Conservation (phyloP, 1,140 invertebrate species). For the Spodoptera frugiperda region DNA sequence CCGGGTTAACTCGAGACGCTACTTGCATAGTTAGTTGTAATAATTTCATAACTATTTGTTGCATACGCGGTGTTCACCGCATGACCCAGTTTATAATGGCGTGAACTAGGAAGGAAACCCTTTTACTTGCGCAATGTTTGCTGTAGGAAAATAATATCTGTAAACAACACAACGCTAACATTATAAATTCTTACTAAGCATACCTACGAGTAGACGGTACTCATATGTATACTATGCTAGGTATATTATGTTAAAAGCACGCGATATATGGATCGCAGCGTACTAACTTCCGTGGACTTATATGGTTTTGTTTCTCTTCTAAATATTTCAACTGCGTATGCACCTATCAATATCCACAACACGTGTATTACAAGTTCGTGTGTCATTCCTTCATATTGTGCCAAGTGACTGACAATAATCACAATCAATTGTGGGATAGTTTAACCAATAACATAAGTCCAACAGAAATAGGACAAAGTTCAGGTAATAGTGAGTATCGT, state of each 20-base stretch:
- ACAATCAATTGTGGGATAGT: constrained; percentile 17
- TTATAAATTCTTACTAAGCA: constrained; percentile 26
- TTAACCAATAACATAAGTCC: not conserved
- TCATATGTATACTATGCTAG: not conserved
- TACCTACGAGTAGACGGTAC: not conserved
- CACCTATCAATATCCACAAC: constrained; percentile 30
- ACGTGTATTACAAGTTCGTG: constrained; percentile 12
- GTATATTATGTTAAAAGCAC: not conserved
- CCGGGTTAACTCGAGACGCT: constrained; percentile 31
- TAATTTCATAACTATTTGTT: constrained; percentile 53
- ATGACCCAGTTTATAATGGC: constrained; percentile 72
- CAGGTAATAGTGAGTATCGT: constrained; percentile 26
- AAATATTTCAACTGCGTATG: constrained; percentile 31
- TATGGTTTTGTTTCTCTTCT: constrained; percentile 30
- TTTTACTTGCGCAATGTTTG: constrained; percentile 68
- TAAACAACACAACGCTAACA: constrained; percentile 45
- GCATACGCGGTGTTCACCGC: constrained; percentile 63
- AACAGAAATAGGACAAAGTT: constrained; percentile 7
- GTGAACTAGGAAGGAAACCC: constrained; percentile 70
- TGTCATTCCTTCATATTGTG: constrained; percentile 29
- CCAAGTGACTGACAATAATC: constrained; percentile 29
- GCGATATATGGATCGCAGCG: not conserved
- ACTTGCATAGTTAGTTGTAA: constrained; percentile 8
- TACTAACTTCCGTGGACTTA: constrained; percentile 7
- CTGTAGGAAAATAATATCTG: constrained; percentile 58